Percentiles rank a stretch among this genome's conserved stretches.
Evolutionary conservation across 1,140 invertebrate genomes (phyloP).

Genomic region (Halyomorpha halys): DNA sequence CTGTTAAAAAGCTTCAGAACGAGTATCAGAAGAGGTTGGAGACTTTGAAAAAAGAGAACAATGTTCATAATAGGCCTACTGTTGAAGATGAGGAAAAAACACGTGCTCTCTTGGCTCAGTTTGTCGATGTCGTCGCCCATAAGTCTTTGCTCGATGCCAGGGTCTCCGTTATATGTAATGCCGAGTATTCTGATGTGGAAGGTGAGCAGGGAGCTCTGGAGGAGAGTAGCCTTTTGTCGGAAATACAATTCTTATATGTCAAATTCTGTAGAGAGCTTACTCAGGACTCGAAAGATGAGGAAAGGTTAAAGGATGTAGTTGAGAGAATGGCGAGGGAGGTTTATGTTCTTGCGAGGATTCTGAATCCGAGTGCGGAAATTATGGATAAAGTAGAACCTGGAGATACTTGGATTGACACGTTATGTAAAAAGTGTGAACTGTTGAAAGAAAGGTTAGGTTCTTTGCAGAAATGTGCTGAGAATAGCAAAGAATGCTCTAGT

Average conservation of each 20-base stretch:
- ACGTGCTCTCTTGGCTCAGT: conserved; percentile 49
- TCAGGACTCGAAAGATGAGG: conserved; percentile 25
- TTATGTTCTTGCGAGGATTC: conserved; percentile 19
- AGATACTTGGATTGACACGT: conserved; percentile 29
- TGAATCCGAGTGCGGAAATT: conserved; percentile 18
- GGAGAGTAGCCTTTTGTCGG: conserved; percentile 39
- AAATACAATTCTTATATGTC: conserved; percentile 50
- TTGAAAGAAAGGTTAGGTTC: conserved; percentile 30
- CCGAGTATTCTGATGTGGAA: conserved; percentile 21
- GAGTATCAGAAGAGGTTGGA: conserved; percentile 47
- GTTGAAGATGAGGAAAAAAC: conserved; percentile 38
- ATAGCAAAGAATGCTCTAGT: conserved; percentile 40
- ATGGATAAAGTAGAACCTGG: conserved; percentile 20
- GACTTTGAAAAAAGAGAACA: conserved; percentile 30
- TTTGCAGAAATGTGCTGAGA: conserved; percentile 28
- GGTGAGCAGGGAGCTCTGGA: conserved; percentile 30
- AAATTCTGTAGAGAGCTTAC: conserved; percentile 43
- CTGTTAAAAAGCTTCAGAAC: conserved; percentile 50
- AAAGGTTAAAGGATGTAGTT: conserved; percentile 28
- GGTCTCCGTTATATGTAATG: conserved; percentile 45
- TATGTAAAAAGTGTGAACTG: conserved; percentile 29
- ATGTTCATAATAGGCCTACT: conserved; percentile 22
- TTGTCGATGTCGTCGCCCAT: conserved; percentile 62
- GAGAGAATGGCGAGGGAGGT: conserved; percentile 29
- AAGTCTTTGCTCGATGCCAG: conserved; percentile 64